Percentiles rank a stretch among this genome's conserved stretches.
These are phyloP conservation scores for Melitaea cinxia DNA, from an alignment of 1,140 invertebrate species.

Conservation along the genomic window DNA sequence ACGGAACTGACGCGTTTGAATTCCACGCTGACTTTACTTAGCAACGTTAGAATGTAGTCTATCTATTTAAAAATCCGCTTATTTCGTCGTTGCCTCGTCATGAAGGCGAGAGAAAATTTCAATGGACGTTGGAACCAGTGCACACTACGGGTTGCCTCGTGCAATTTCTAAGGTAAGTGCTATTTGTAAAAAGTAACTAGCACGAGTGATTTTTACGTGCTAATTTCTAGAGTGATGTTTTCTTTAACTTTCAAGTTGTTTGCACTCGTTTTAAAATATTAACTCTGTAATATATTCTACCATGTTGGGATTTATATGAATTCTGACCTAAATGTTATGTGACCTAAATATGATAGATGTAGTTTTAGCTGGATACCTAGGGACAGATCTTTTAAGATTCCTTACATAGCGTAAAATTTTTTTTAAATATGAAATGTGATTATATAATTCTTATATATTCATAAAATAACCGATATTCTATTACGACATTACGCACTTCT, in stretches of 20 bases:
- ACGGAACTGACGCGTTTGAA: slow-evolving; percentile 41
- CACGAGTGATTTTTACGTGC: background rate
- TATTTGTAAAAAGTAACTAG: background rate
- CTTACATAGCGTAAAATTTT: too few species aligned
- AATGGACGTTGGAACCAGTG: background rate
- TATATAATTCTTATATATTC: too few species aligned
- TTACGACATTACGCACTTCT: too few species aligned
- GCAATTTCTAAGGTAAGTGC: background rate
- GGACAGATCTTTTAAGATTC: too few species aligned
- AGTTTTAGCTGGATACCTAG: too few species aligned
- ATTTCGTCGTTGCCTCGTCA: slow-evolving; percentile 47
- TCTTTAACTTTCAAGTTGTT: background rate
- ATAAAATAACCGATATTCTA: too few species aligned
- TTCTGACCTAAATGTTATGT: too few species aligned
- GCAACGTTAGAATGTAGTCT: slow-evolving; percentile 39
- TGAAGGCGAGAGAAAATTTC: slow-evolving; percentile 36
- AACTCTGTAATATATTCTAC: too few species aligned
- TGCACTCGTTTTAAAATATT: too few species aligned
- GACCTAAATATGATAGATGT: too few species aligned
- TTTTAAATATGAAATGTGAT: too few species aligned
- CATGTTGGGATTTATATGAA: too few species aligned
- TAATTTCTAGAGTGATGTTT: background rate
- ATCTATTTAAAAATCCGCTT: slow-evolving; percentile 44
- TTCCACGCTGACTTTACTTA: slow-evolving; percentile 42
- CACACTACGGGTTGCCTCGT: background rate